Evolutionary conservation across 2,113 vertebrate species (phyloP), one percentile per base, ranked within the genome.

Genomic region (Sarotherodon lohbergeri): DNA sequence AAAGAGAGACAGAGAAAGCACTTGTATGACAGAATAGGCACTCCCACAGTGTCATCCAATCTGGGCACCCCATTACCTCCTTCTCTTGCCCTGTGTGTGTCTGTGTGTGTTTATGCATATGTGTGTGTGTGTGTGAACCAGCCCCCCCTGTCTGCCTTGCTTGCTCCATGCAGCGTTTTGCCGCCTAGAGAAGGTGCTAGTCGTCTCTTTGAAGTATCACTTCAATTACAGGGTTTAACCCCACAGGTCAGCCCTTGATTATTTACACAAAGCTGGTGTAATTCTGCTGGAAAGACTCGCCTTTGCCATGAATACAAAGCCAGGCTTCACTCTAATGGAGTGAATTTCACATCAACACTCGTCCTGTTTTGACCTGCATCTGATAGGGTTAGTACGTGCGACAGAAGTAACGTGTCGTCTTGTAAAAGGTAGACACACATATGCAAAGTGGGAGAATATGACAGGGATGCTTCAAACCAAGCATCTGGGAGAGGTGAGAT

Each of bases 211-310:
- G 98, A 99, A 99, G 98, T 98, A 98, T 98, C 97, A 97, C 97
- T 98, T 98, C 98, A 99, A 99, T 99, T 98, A 99, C 96, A 94
- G 97, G 98, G 97, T 99, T 99, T 99, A 98, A 98, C 98, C 98
- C 97, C 95, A 96, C 91, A 97, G 98, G 98, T 99, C 98, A 98
- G 96, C 96, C 96, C 97, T 97, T 98, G 97, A 98, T 99, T 99
- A 99, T 98, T 98, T 98, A 98, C 97, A 98, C 98, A 98, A 98
- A 97, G 97, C 97, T 96, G 94, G 95, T 97, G 96, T 98, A 98
- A 98, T 98, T 98, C 97, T 97, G 96, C 95, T 96, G 96, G 96
- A 97, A 98, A 98, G 97, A 97, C 91, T 96, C 93, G 95, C 96
- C 97, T 97, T 96, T 93, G 97, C 97, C 96, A 92, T 95, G 93